Evolutionary conservation across 2,888 invertebrate genomes (phyloP).

Genomic region (Lagria hirta): DNA sequence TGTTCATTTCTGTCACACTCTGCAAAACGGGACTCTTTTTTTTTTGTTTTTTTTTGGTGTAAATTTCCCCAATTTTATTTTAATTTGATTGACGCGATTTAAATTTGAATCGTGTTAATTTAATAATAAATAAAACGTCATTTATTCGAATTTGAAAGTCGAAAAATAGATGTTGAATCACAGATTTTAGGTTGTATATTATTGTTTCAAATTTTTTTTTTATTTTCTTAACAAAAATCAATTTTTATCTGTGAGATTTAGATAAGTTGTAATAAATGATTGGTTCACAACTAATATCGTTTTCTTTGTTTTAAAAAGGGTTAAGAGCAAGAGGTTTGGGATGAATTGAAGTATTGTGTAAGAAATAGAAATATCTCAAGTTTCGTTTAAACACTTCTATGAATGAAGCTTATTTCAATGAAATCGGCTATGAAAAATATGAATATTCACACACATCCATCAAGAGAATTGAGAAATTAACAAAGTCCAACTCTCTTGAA

Average conservation of each 20-base stretch:
- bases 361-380: conserved; percentile 26
- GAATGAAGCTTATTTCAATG: conserved; percentile 23
- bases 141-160: conserved; percentile 12
- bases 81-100: conserved; percentile 20
- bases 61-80: conserved; percentile 7
- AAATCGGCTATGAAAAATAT: conserved; percentile 17
- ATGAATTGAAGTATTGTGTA: conserved; percentile 57
- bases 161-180: conserved; percentile 8
- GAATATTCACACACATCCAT: conserved; percentile 29
- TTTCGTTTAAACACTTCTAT: conserved; percentile 20
- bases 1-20: conserved; percentile 5
- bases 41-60: conserved; percentile 6
- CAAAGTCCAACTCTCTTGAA: conserved; percentile 47
- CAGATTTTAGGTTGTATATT: conserved; percentile 20
- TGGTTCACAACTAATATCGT: conserved; percentile 50
- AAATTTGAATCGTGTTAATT: too few species aligned
- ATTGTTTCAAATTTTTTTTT: conserved; percentile 12
- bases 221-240: too few species aligned
- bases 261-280: conserved; percentile 36
- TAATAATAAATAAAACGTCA: conserved; percentile 9
- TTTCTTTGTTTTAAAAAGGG: conserved; percentile 80
- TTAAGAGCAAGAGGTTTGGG: conserved; percentile 82
- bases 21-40: conserved; percentile 1
- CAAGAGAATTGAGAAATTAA: conserved; percentile 47
- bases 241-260: conserved; percentile 33